Percentiles rank a stretch among this genome's conserved stretches.
Conservation (phyloP, 2,888 invertebrate genomes). For the Micropterix aruncella region DNA sequence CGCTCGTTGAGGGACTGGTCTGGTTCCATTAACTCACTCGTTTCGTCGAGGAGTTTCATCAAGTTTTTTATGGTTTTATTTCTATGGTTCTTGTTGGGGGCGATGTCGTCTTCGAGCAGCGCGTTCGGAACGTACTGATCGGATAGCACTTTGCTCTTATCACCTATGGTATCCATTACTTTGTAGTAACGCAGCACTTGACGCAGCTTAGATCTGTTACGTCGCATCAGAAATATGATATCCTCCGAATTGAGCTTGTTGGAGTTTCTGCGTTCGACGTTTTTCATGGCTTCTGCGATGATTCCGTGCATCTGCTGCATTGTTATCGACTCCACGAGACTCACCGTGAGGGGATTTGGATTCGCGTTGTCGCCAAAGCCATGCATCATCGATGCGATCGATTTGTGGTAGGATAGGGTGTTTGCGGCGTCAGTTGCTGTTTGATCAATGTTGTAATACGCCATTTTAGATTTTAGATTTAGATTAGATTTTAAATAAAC, state of each 20-base stretch:
- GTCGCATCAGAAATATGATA: conserved; percentile 70
- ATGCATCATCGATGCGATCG: conserved; percentile 80
- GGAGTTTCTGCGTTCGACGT: conserved; percentile 47
- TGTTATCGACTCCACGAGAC: conserved; percentile 71
- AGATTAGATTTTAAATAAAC: too few species aligned
- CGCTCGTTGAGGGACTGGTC: conserved; percentile 30
- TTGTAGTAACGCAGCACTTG: conserved; percentile 61
- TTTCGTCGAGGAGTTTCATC: conserved; percentile 39
- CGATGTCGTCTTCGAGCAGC: conserved; percentile 35
- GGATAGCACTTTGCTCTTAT: conserved; percentile 21
- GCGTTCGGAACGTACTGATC: conserved; percentile 21
- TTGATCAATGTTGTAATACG: background rate
- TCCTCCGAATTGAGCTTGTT: conserved; percentile 44
- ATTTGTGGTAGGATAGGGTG: conserved; percentile 42
- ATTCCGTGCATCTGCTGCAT: conserved; percentile 67
- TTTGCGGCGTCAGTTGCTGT: background rate
- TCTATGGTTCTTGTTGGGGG: conserved; percentile 29
- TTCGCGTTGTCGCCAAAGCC: conserved; percentile 84
- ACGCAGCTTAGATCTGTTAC: conserved; percentile 62
- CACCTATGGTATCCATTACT: conserved; percentile 34
- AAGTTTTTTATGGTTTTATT: conserved; percentile 31
- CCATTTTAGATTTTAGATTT: too few species aligned
- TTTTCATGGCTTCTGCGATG: conserved; percentile 58
- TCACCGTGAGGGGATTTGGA: conserved; percentile 70
- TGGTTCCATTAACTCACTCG: conserved; percentile 37